Evolutionary conservation across 1,140 invertebrate species (phyloP), one percentile per base, ranked within the genome.

Genomic region (Danaus melanippus): DNA sequence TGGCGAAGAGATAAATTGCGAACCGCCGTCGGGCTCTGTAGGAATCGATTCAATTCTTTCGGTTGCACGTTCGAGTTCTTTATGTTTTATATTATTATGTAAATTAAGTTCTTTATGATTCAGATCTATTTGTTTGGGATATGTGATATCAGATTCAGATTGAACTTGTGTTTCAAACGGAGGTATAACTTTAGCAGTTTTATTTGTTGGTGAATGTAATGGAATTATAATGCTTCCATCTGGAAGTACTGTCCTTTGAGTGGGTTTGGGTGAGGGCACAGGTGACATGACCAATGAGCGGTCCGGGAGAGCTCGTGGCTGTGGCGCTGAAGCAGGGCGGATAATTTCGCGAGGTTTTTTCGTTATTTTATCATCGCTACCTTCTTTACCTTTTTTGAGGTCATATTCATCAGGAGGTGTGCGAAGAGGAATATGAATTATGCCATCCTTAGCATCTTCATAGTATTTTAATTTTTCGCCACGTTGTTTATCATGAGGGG

Each of bases 371-470:
- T 66, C 66, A 4, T 51, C 50, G 0, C 47, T 45, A 6, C 50
- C 49, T 39, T 60, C 43, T 11, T 64, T 45, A 6, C 50, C 50
- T 21, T 60, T 42, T 11, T 64, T 63, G 8, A 17, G 60, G 1
- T 69, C 56, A 7, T 59, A 39, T 58, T 91, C 91, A 58, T 91
- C 90, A 0, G 90, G 90, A n/a, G 91, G 91, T 8, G 91, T 92
- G 50, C 90, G 90, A 43, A 92, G 67, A 3, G 91, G 91, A 64
- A 92, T 92, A 51, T 90, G 88, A 43, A 92, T 90, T 53, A 88
- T 87, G 0, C 89, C 90, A 56, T 90, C 89, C 32, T 89, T 84
- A 0, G 90, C 87, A 8, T 89, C 87, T 58, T 92, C 90, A 62
- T 91, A 90, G 72, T 91, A 90, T 54, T 89, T 86, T 6, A 90